These are phyloP conservation scores for Prionace glauca DNA, from an alignment of 2,797 vertebrate genomes.

Conservation along the genomic window DNA sequence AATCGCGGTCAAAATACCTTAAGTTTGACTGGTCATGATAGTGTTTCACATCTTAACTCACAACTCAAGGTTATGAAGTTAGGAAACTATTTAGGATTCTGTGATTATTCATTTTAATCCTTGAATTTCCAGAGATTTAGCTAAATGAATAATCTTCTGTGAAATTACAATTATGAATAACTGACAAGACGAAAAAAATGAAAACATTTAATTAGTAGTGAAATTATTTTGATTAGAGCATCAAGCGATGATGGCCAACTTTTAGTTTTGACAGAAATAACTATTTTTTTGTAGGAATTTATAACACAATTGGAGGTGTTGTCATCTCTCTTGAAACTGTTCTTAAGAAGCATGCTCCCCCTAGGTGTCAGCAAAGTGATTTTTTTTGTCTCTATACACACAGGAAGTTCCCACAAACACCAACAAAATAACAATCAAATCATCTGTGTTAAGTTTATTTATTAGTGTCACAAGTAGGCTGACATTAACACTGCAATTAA, in stretches of 20 bases:
- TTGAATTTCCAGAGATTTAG: not conserved
- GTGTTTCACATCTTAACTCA: not conserved
- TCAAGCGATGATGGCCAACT: too few relatives aligned
- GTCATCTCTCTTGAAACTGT: not conserved
- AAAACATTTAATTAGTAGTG: not conserved
- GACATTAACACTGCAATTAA: too few relatives aligned
- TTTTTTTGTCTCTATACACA: too few relatives aligned
- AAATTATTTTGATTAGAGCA: not conserved
- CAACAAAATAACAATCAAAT: too few relatives aligned
- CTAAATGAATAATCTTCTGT: not conserved
- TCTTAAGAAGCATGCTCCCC: too few relatives aligned
- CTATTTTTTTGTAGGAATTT: not conserved
- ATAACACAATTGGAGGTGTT: too few relatives aligned
- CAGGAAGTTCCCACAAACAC: too few relatives aligned
- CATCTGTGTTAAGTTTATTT: too few relatives aligned
- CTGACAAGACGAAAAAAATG: not conserved
- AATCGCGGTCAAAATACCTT: not conserved
- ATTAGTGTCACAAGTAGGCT: too few relatives aligned
- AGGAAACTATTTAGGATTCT: not conserved
- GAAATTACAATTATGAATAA: not conserved
- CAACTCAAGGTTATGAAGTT: not conserved
- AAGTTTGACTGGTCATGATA: not conserved
- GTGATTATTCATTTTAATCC: not conserved
- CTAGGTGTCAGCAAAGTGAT: too few relatives aligned
- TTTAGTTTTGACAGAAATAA: too few relatives aligned